Base-by-base conservation (phyloP, 2,113 vertebrate species). In the Oreotrochilus melanogaster region DNA sequence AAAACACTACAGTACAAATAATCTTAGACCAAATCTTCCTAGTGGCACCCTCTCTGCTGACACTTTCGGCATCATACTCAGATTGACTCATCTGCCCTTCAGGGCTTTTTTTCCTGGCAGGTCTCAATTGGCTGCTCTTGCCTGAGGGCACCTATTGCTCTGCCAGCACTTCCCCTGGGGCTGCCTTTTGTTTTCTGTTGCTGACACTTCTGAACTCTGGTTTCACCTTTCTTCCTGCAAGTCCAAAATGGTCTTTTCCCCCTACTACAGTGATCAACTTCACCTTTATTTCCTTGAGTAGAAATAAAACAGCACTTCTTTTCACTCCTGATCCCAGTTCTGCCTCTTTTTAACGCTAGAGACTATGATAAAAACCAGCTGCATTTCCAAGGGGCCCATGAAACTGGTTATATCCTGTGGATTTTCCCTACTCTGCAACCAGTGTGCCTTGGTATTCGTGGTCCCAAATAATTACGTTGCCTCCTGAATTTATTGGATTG, bases 151-250 rank as follows among this genome's bases (percentile, higher is more conserved):
- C 50, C 58, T 79, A 7, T 70, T 11, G 23, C 43, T 80, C 80
- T 94, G 47, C 60, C 74, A 93, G 71, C 71, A 9, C 47, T 70
- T 88, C 78, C 76, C 94, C 73, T 50, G 42, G 27, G 80, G 83
- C 86, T 93, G 45, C 74, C 78, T 92, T 92, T 92, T 85, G 53
- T 91, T 67, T 89, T 54, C 47, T 73, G 6, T 72, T 92, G 37
- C 78, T 93, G 92, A 79, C 74, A 94, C 58, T 79, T 91, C 48
- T 82, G 78, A 81, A n/a, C 50, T 69, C 69, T 54, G 69, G 35
- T 23, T 95, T 71, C 87, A 43, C n/a, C 37, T 74, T 48, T 66
- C 56, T 92, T 93, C 50, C 64, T 85, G 61, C 91, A 78, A 86
- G 78, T 76, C 79, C 70, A 42, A 79, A 93, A 83, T 1, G 2